These are phyloP conservation scores for Biston stratarius DNA, from an alignment of 2,888 invertebrate genomes.

Conservation along the genomic window DNA sequence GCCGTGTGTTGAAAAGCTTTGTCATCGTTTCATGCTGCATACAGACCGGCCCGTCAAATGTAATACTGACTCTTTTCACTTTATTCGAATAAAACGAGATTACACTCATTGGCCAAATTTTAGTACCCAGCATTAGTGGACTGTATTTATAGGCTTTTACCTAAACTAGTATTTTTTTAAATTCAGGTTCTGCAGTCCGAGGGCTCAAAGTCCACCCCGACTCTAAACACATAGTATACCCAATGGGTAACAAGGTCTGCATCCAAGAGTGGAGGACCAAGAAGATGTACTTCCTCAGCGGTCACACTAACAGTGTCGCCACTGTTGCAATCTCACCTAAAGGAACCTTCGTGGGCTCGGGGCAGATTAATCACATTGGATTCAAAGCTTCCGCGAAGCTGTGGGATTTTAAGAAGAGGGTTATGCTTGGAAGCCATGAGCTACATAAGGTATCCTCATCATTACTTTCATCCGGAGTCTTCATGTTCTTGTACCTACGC, in stretches of 20 bases:
- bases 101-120: too few species aligned
- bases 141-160: too few species aligned
- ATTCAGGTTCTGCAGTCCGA: constrained; percentile 70
- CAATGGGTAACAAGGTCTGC: constrained; percentile 92
- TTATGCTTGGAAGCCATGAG: constrained; percentile 89
- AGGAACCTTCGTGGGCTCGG: constrained; percentile 93
- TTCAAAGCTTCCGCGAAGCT: constrained; percentile 95
- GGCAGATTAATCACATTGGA: constrained; percentile 96
- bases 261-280: constrained; percentile 90
- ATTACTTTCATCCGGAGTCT: too few species aligned
- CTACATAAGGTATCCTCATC: constrained; percentile 90
- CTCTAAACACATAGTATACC: constrained; percentile 90
- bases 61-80: too few species aligned
- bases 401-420: constrained; percentile 92
- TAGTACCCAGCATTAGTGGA: too few species aligned
- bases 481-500: too few species aligned
- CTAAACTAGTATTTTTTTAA: background rate
- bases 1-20: too few species aligned
- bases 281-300: constrained; percentile 91
- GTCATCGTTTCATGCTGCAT: too few species aligned
- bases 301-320: constrained; percentile 93
- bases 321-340: constrained; percentile 91
- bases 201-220: constrained; percentile 92
- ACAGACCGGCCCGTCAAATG: too few species aligned
- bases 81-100: too few species aligned